These are phyloP conservation scores for Gymnosoma rotundatum DNA, from an alignment of 2,888 invertebrate genomes.

Conservation along the genomic window DNA sequence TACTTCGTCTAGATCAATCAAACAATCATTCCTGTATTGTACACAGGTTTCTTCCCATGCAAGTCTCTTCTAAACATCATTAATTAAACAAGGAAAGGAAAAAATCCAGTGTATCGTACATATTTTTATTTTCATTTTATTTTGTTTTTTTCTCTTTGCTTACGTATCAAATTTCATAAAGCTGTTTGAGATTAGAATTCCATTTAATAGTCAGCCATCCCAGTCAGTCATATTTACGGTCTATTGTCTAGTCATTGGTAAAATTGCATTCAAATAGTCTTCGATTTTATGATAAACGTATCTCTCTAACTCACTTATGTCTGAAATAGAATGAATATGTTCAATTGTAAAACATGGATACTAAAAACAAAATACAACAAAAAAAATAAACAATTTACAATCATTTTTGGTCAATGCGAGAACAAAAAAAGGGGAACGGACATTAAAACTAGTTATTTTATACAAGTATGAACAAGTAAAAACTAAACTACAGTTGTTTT, in stretches of 20 bases:
- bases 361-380: too few species aligned
- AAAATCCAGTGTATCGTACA: not conserved
- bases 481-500: constrained; percentile 18
- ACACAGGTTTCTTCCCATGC: not conserved
- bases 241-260: constrained; percentile 53
- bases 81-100: not conserved
- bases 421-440: too few species aligned
- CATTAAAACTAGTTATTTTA: constrained; percentile 8
- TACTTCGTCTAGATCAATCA: constrained; percentile 53
- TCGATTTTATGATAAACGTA: constrained; percentile 30
- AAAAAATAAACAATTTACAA: too few species aligned
- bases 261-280: constrained; percentile 51
- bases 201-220: constrained; percentile 61
- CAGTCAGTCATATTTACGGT: constrained; percentile 6
- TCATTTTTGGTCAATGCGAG: too few species aligned
- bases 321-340: too few species aligned
- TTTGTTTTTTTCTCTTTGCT: constrained; percentile 31
- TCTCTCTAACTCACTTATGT: constrained; percentile 47
- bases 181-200: constrained; percentile 64
- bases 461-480: not conserved
- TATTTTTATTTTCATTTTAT: not conserved
- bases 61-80: too few species aligned
- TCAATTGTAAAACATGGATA: too few species aligned
- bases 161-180: constrained; percentile 56
- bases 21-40: constrained; percentile 29